Evolutionary conservation across 2,797 vertebrate species (phyloP), one percentile per base, ranked within the genome.

Genomic region (Oryzias sinensis): DNA sequence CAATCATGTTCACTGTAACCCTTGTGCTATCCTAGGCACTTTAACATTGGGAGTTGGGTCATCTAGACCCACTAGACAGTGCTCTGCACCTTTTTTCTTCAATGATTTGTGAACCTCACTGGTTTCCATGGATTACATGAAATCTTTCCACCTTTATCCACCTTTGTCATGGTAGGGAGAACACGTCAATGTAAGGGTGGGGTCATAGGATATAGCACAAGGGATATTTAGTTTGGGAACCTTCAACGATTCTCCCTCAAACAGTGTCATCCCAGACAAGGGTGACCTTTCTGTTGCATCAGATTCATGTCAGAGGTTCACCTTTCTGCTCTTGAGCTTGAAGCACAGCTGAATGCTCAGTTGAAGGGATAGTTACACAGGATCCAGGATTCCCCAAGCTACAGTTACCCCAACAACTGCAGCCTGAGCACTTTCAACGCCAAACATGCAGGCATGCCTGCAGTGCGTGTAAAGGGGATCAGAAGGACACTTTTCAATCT

Each of bases 281-380:
- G 22, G 48, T 66, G 55, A 62, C 50, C 70, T 57, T 75, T 68
- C 78, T 59, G 79, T 51, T 6, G 11, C 43, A n/a, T 18, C 49
- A 55, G 64, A 55, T 53, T 66, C 59, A 33, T 50, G 53, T 59
- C 65, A 49, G 24, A 43, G 78, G 74, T 72, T 89, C 76, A 71
- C 42, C 55, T 90, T 87, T 78, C 85, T 53, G 48, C 20, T 13
- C 43, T 76, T 81, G 84, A 88, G 78, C 53, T 44, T 44, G 27
- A 17, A 65, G n/a, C 68, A 83, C 90, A 91, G 90, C 89, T 91
- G 90, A 49, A 71, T 52, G 62, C 61, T 62, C 37, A 11, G 59
- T 46, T 59, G 53, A 62, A 62, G 41, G 37, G 40, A 55, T 43
- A 77, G 79, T 55, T 66, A 83, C 57, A 59, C 51, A 74, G 66